A percentile compares a stretch with the other conserved stretches of the same genome.
phyloP scores from a whole-genome alignment of 2,888 invertebrate genomes.

The Trichogramma dendrolimi region DNA sequence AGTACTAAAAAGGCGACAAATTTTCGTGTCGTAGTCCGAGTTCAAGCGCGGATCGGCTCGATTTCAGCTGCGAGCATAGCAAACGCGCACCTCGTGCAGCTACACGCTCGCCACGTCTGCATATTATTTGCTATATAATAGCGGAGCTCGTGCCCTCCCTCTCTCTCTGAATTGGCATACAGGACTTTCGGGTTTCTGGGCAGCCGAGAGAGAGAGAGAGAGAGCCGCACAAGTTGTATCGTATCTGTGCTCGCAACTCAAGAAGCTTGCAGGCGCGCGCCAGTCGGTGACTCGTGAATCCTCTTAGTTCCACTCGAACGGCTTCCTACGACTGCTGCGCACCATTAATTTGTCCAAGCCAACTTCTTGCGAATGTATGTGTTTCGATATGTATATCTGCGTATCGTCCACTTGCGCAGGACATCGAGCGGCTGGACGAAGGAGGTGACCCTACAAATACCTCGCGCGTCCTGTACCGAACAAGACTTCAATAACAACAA shows the following conservation, averaged over 20 bases:
- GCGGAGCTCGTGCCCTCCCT: background rate
- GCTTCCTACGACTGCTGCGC: conserved; percentile 22
- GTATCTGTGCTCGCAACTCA: conserved; percentile 28
- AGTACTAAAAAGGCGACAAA: too few species aligned
- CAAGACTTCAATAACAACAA: too few species aligned
- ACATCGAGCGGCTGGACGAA: too few species aligned
- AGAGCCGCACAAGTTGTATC: conserved; percentile 4
- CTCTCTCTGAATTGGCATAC: background rate
- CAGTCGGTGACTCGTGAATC: conserved; percentile 33
- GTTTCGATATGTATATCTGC: too few species aligned
- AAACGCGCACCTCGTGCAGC: background rate
- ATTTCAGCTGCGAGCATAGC: too few species aligned
- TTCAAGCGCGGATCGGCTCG: too few species aligned
- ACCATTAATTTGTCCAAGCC: conserved; percentile 31
- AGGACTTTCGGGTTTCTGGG: conserved; percentile 10
- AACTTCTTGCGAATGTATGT: too few species aligned
- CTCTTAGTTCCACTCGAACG: conserved; percentile 34
- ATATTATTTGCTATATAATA: background rate
- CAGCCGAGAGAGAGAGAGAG: background rate
- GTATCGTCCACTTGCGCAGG: too few species aligned
- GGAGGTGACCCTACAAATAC: too few species aligned
- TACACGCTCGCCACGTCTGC: background rate
- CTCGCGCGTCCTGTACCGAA: too few species aligned
- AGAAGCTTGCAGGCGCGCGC: conserved; percentile 26
- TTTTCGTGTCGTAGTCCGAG: too few species aligned